Evolutionary conservation across 2,113 vertebrate genomes (phyloP).

Genomic region (Talpa occidentalis): DNA sequence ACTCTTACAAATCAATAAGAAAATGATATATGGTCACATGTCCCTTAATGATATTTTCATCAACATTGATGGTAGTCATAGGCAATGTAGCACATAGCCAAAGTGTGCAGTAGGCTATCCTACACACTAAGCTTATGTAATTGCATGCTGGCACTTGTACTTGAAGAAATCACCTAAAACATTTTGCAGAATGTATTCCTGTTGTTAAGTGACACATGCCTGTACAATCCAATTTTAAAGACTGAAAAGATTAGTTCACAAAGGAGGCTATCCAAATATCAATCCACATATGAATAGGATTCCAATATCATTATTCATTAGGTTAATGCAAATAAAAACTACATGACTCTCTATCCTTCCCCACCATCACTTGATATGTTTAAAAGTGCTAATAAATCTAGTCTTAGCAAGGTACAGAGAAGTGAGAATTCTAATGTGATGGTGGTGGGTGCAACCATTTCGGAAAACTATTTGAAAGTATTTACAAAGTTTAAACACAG

Average conservation of each 20-base stretch:
- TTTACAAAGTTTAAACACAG: background rate
- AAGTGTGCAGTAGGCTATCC: too few relatives aligned
- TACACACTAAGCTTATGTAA: too few relatives aligned
- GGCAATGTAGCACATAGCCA: too few relatives aligned
- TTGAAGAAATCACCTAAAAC: too few relatives aligned
- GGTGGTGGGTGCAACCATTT: background rate
- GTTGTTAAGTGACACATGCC: too few relatives aligned
- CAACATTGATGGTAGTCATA: too few relatives aligned
- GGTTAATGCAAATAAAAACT: background rate
- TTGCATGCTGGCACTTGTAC: too few relatives aligned
- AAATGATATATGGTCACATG: background rate
- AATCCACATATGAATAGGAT: background rate
- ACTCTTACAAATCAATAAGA: background rate
- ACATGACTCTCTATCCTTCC: background rate
- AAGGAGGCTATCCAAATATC: background rate
- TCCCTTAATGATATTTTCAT: too few relatives aligned
- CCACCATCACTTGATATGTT: background rate
- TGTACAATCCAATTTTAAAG: background rate
- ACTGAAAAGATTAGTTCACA: background rate
- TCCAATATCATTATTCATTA: background rate
- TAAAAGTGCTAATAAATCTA: background rate
- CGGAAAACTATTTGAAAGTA: background rate
- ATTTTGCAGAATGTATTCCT: too few relatives aligned
- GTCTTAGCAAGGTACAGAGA: background rate
- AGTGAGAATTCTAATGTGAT: background rate